Evolutionary conservation across 2,888 invertebrate species (phyloP), one percentile per base, ranked within the genome.

Genomic region (Agrochola lychnidis): DNA sequence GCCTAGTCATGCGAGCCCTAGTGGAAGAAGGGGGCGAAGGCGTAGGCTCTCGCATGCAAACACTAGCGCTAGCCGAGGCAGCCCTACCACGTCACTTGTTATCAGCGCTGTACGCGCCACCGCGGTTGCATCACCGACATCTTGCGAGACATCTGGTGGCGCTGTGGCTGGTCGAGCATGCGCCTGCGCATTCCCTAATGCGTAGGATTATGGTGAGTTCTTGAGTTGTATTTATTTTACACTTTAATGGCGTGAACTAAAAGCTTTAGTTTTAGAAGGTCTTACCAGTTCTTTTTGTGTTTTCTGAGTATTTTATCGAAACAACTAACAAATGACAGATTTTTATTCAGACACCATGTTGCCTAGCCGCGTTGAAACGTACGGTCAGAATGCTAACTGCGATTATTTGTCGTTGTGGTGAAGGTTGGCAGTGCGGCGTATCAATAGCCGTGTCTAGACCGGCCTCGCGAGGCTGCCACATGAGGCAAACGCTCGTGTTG

Each of bases 1-100:
- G 99, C 0, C 97, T 99, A 73, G 99, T 99, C 68, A 98, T 99
- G 98, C 98, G 99, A 83, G 99, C 99, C 36, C 97, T 99, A 48
- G 99, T 99, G 73, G 99, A 99, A 95, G 99, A 99, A 95, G 99
- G 99, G 4, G 98, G 98, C 87, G 97, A 98, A n/a, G 98, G 98
- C 89, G 98, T 99, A 22, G 99, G 99, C 0, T 97, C 98, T 51
- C 98, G 98, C 90, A 99, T 99, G 99, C 99, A 99, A 95, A 98
- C 99, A 70, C 96, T 99, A 84, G 99, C 99, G 0, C 96, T 99
- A 72, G 99, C 99, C 5, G 99, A 99, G 95, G 99, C 99, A 5
- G 99, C 99, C 0, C 95, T 99, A 73, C 99, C 99, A 16, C 97
- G 99, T 7, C 99, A 99, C 95, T 96, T 99, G 82, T 97, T 99